Evolutionary conservation across 2,113 vertebrate genomes (phyloP), one percentile per base, ranked within the genome.

Genomic region (Calyptommatus sinebrachiatus): DNA sequence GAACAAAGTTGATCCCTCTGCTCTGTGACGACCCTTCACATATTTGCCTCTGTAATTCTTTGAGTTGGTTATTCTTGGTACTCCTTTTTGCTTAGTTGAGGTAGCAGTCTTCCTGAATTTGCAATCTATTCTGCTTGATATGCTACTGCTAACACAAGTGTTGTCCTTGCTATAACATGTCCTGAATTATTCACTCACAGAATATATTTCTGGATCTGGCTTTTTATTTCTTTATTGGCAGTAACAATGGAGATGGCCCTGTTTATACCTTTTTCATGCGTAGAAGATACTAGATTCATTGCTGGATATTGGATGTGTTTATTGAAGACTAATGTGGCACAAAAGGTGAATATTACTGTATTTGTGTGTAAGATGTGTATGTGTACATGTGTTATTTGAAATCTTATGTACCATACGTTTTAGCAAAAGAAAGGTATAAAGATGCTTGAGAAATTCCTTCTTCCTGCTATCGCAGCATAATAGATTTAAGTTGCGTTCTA

Each of bases 361-460:
- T 5, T 41, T 77, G 67, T 45, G 48, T 77, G 57, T 61, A 22
- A 76, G 82, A 73, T 84, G 77, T 78, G 80, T 89, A 91, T 83
- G 78, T 82, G 84, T 92, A 80, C 89, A 78, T 83, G 35, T 41
- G 35, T 41, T 41, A 41, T 41, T 41, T 41, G 35, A 41, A 87
- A 89, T 81, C 88, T 90, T 92, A 90, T 84, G 81, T 77, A 87
- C 87, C 89, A 89, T 91, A 90, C 89, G 85, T 90, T 76, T 86
- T 88, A 89, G 84, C 85, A 91, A 91, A 92, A 91, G 90, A 87
- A 92, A 91, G 84, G 80, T 81, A 71, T 88, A 78, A 88, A 90
- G 76, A 88, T 91, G 89, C 86, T 85, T 87, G 87, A 88, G 86
- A 26, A 90, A 85, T 70, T 82, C 85, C 62, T 84, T 31, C 53